These are phyloP conservation scores for Cremastinae sp. DNA, from an alignment of 2,888 invertebrate species.

Conservation along the genomic window DNA sequence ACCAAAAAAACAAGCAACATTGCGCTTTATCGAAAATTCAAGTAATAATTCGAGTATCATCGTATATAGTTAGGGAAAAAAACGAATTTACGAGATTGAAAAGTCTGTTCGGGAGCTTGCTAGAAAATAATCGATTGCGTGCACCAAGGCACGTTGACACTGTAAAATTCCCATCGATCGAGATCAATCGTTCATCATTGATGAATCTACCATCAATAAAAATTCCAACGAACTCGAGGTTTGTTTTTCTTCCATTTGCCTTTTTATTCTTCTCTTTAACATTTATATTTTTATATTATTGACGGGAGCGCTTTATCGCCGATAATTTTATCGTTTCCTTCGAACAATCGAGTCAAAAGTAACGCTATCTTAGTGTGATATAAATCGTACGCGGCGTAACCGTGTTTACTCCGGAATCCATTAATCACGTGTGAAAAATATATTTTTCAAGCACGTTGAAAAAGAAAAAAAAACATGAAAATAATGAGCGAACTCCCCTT, in stretches of 20 bases:
- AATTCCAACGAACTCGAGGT: slow-evolving; percentile 41
- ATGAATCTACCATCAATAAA: slow-evolving; percentile 43
- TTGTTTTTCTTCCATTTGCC: slow-evolving; percentile 17
- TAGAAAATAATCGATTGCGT: slow-evolving; percentile 26
- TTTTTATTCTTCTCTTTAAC: slow-evolving; percentile 9
- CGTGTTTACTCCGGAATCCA: neutral
- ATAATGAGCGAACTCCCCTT: slow-evolving; percentile 6
- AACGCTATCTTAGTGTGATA: slow-evolving; percentile 7
- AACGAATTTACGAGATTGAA: slow-evolving; percentile 21
- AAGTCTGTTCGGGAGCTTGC: slow-evolving; percentile 20
- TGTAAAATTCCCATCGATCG: slow-evolving; percentile 18
- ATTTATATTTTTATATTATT: slow-evolving; percentile 20
- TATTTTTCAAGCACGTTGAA: neutral
- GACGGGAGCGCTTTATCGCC: slow-evolving; percentile 15
- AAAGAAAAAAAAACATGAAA: slow-evolving; percentile 1
- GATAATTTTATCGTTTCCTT: slow-evolving; percentile 21
- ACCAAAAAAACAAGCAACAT: neutral
- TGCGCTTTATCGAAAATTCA: slow-evolving; percentile 5
- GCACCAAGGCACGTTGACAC: slow-evolving; percentile 31
- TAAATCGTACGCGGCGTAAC: neutral
- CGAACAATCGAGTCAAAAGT: slow-evolving; percentile 11
- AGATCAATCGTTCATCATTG: slow-evolving; percentile 35
- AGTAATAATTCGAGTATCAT: no score
- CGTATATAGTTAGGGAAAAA: neutral
- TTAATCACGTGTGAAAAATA: slow-evolving; percentile 4